Conservation (phyloP, 2,797 vertebrate genomes). For the Lindbergichthys nudifrons region DNA sequence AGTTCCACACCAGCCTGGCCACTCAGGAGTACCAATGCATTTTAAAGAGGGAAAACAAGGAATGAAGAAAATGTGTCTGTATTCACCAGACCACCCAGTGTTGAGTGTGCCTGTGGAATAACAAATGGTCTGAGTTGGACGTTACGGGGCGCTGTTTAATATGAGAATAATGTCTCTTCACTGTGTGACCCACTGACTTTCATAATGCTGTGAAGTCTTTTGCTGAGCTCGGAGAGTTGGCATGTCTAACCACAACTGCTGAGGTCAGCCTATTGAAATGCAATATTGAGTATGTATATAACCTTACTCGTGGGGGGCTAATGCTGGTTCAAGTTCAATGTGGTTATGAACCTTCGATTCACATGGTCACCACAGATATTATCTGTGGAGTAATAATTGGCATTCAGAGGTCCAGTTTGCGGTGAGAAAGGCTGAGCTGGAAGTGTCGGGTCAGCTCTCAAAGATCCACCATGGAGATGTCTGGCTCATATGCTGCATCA, state of each 20-base stretch:
- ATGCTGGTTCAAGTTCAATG: conserved; percentile 72
- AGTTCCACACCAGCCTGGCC: conserved; percentile 35
- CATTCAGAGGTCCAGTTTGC: conserved; percentile 63
- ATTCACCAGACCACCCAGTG: conserved; percentile 40
- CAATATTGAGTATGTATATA: conserved; percentile 79
- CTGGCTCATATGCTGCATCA: neutral
- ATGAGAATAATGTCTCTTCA: conserved; percentile 70
- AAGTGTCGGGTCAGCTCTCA: conserved; percentile 38
- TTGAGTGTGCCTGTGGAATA: conserved; percentile 55
- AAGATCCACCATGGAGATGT: conserved; percentile 19
- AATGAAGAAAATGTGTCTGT: conserved; percentile 26
- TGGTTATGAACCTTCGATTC: conserved; percentile 66
- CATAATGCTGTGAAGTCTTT: conserved; percentile 71
- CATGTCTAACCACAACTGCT: conserved; percentile 65
- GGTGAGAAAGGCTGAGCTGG: conserved; percentile 57
- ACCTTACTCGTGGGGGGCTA: conserved; percentile 73
- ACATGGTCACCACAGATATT: conserved; percentile 66
- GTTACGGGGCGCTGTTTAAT: conserved; percentile 60
- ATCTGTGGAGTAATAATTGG: conserved; percentile 75
- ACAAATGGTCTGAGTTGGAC: conserved; percentile 47
- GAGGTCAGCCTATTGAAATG: conserved; percentile 78
- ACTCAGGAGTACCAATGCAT: conserved; percentile 40
- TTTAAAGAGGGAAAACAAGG: conserved; percentile 38
- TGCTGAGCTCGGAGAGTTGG: conserved; percentile 50
- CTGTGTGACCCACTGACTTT: conserved; percentile 69